Evolutionary conservation across 2,888 invertebrate species (phyloP).

Genomic region (Drosophila picticornis): DNA sequence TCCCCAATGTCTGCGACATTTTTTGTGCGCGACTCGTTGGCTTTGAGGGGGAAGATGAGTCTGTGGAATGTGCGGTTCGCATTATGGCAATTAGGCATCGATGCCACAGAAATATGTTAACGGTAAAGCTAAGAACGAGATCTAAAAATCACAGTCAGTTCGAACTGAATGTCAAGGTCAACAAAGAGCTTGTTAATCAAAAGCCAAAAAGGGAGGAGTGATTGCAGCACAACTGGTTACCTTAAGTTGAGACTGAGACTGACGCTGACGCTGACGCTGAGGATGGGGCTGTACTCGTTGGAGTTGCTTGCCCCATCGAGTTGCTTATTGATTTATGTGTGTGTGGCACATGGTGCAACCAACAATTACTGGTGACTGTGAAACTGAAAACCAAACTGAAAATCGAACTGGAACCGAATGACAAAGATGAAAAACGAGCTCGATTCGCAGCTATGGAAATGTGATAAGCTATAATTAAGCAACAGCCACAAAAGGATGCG

Average conservation of each 20-base stretch:
- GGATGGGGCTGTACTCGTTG: slow-evolving; percentile 11
- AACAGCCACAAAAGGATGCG: slow-evolving; percentile 55
- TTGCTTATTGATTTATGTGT: slow-evolving; percentile 76
- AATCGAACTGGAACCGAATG: slow-evolving; percentile 50
- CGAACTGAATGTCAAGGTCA: slow-evolving; percentile 72
- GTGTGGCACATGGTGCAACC: slow-evolving; percentile 62
- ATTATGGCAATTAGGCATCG: slow-evolving; percentile 66
- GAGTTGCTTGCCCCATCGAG: not conserved
- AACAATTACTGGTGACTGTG: slow-evolving; percentile 67
- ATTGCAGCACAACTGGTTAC: slow-evolving; percentile 4
- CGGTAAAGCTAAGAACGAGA: slow-evolving; percentile 47
- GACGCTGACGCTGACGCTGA: not conserved
- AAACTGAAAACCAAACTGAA: slow-evolving; percentile 5
- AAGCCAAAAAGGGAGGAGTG: not conserved
- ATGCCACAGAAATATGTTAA: slow-evolving; percentile 36
- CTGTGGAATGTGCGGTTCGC: slow-evolving; percentile 46
- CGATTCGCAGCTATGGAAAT: slow-evolving; percentile 82
- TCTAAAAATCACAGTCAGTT: slow-evolving; percentile 16
- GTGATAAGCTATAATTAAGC: slow-evolving; percentile 84
- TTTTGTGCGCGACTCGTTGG: slow-evolving; percentile 32
- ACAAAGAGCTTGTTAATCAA: slow-evolving; percentile 24
- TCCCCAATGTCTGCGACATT: slow-evolving; percentile 77
- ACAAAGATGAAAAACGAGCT: slow-evolving; percentile 82
- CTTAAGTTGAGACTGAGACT: not conserved
- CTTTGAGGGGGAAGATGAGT: not conserved